Conservation (phyloP, 2,797 vertebrate species). For the Carcharodon carcharias region DNA sequence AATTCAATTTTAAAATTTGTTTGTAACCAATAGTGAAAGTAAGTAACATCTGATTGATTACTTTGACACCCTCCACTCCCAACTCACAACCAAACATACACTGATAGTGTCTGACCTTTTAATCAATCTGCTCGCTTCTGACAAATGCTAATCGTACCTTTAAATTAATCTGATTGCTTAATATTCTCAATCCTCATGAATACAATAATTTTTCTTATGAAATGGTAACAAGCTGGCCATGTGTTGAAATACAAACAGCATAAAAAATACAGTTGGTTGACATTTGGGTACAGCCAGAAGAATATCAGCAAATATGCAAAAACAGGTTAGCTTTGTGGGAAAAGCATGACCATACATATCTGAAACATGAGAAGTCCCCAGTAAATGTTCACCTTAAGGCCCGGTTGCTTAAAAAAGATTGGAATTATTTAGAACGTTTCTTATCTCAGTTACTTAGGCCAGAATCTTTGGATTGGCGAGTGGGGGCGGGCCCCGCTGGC, state of each 20-base stretch:
- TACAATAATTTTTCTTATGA: background rate
- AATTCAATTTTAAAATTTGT: background rate
- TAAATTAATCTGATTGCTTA: background rate
- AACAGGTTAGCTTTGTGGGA: background rate
- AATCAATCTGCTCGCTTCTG: background rate
- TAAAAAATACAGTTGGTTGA: background rate
- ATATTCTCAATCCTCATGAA: background rate
- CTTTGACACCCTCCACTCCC: background rate
- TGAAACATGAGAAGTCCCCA: too few species aligned
- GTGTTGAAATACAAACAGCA: background rate
- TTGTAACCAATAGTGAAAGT: background rate
- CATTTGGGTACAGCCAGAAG: background rate
- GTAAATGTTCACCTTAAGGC: background rate
- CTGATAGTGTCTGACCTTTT: background rate
- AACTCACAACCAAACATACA: background rate
- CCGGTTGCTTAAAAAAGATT: background rate
- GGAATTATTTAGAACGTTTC: background rate
- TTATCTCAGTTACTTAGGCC: background rate
- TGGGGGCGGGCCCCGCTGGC: too few species aligned
- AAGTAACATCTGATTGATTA: background rate
- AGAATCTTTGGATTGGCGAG: too few species aligned
- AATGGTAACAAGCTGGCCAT: background rate
- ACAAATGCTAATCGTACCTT: background rate
- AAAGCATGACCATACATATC: background rate
- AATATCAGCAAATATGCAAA: background rate